Evolutionary conservation across 2,888 invertebrate species (phyloP).

Genomic region (Papilio elwesi): DNA sequence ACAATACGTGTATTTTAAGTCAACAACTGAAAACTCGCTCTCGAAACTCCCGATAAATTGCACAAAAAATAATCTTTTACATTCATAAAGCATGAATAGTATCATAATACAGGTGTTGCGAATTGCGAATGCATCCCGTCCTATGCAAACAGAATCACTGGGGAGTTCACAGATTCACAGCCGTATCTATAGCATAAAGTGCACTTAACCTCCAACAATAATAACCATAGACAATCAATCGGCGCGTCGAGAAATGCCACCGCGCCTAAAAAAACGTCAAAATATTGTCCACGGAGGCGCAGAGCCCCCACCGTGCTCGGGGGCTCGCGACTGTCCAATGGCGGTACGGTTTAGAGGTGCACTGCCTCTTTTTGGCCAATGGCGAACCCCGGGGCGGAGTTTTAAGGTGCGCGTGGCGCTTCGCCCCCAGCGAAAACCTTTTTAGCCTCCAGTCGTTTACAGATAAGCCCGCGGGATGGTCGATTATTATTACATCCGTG

Average conservation of each 20-base stretch:
- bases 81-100: conserved; percentile 19
- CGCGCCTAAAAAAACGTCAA: conserved; percentile 78
- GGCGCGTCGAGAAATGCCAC: conserved; percentile 79
- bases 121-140: conserved; percentile 12
- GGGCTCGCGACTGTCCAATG: conserved; percentile 67
- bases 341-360: conserved; percentile 63
- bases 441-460: conserved; percentile 83
- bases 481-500: conserved; percentile 79
- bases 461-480: conserved; percentile 84
- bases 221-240: conserved; percentile 81
- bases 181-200: conserved; percentile 12
- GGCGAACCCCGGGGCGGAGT: conserved; percentile 79
- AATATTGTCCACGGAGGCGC: conserved; percentile 73
- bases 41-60: conserved; percentile 12
- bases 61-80: conserved; percentile 28
- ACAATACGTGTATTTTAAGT: conserved; percentile 21
- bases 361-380: conserved; percentile 77
- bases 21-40: conserved; percentile 22
- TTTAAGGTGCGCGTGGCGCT: conserved; percentile 76
- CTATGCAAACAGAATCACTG: conserved; percentile 35
- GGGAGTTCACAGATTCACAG: conserved; percentile 17
- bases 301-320: conserved; percentile 68
- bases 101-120: conserved; percentile 33
- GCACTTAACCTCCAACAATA: conserved; percentile 81
- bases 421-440: conserved; percentile 84